phyloP scores from a whole-genome alignment of 2,113 vertebrate species.

The Balaeniceps rex region DNA sequence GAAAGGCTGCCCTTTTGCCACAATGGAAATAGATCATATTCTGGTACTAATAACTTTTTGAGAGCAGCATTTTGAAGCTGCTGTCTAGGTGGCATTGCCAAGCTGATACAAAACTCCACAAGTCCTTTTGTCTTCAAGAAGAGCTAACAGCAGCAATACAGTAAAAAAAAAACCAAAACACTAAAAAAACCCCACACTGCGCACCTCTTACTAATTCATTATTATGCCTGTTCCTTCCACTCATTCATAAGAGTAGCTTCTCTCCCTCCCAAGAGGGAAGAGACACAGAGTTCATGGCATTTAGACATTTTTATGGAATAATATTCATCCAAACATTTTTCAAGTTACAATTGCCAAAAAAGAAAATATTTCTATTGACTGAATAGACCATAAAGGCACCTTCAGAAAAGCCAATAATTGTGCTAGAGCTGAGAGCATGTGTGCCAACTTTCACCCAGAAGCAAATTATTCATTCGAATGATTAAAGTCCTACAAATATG shows the following conservation, averaged over 20 bases:
- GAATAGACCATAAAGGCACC: neutral
- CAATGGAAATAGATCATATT: neutral
- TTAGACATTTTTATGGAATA: neutral
- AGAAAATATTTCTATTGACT: neutral
- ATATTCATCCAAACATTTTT: neutral
- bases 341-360: neutral
- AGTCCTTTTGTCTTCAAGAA: neutral
- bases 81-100: neutral
- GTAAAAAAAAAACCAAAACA: neutral
- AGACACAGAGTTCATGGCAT: neutral
- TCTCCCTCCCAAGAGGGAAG: neutral
- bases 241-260: neutral
- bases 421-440: neutral
- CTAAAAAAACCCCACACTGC: neutral
- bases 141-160: neutral
- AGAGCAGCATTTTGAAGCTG: neutral
- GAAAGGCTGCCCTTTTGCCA: neutral
- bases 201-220: neutral
- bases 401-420: neutral
- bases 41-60: neutral
- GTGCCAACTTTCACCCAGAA: neutral
- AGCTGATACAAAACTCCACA: neutral
- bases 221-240: neutral
- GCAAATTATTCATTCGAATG: neutral
- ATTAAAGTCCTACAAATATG: neutral